Conservation (phyloP, 2,797 vertebrate genomes). For the Acanthiza pusilla region DNA sequence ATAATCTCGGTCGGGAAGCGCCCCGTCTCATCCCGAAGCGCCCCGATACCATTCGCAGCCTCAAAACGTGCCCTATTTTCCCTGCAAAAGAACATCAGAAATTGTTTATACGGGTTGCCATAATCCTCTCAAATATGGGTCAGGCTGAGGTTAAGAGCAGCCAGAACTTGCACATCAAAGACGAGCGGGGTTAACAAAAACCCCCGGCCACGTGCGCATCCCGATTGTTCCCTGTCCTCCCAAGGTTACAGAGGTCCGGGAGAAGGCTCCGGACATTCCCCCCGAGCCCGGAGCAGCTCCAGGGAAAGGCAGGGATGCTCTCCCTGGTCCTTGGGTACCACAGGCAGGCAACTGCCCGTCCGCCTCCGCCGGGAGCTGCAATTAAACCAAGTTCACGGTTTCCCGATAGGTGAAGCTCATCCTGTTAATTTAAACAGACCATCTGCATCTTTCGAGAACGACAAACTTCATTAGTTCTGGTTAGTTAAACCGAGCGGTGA, state of each 20-base stretch:
- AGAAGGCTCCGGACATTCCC: background rate
- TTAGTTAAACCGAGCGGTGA: slow-evolving; percentile 71
- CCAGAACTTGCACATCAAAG: slow-evolving; percentile 68
- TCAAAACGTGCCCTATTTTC: slow-evolving; percentile 50
- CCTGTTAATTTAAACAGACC: slow-evolving; percentile 69
- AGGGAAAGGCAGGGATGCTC: background rate
- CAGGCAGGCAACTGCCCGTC: slow-evolving; percentile 41
- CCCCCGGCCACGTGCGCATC: slow-evolving; percentile 12
- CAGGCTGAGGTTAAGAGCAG: slow-evolving; percentile 69
- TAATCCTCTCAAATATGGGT: slow-evolving; percentile 67
- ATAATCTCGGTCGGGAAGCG: background rate
- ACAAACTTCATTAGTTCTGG: slow-evolving; percentile 78
- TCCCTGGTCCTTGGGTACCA: background rate
- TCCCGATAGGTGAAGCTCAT: slow-evolving; percentile 65
- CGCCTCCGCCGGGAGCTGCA: background rate
- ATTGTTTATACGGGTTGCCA: slow-evolving; percentile 62
- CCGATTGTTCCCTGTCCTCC: slow-evolving; percentile 14
- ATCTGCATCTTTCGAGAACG: slow-evolving; percentile 71
- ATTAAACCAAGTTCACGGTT: slow-evolving; percentile 65
- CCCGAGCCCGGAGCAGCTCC: background rate
- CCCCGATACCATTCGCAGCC: background rate
- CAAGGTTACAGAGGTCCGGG: background rate
- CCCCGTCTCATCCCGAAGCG: background rate
- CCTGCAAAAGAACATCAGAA: slow-evolving; percentile 61
- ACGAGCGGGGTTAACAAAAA: slow-evolving; percentile 49